phyloP scores from a whole-genome alignment of 2,113 vertebrate genomes.

The Nothobranchius kuhntae region DNA sequence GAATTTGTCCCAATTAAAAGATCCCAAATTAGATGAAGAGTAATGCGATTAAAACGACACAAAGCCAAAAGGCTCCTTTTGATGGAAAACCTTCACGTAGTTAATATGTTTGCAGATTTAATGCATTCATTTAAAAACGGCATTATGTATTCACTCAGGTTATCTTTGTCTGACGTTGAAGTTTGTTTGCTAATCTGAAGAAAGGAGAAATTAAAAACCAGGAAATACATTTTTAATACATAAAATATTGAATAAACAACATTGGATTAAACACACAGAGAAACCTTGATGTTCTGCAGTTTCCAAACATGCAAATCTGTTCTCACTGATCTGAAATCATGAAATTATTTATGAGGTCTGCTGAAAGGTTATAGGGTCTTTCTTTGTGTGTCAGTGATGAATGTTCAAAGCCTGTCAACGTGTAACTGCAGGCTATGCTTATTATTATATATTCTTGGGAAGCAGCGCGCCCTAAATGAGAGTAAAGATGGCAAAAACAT shows the following conservation, averaged over 20 bases:
- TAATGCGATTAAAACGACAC: no score
- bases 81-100: no score
- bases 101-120: no score
- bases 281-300: neutral
- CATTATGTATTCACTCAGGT: neutral
- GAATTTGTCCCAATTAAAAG: no score
- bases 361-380: neutral
- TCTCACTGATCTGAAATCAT: neutral
- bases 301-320: neutral
- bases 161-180: neutral
- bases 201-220: no score
- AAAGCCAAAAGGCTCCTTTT: no score
- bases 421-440: neutral
- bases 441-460: conserved; percentile 3
- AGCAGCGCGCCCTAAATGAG: conserved; percentile 5
- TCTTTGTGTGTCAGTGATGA: conserved; percentile 1
- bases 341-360: neutral
- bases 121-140: no score
- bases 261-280: neutral
- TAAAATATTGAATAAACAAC: neutral
- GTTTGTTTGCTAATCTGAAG: no score
- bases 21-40: no score
- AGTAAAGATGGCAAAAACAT: conserved; percentile 2
- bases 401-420: conserved; percentile 3
- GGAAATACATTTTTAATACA: neutral